Evolutionary conservation across 1,140 invertebrate genomes (phyloP).

Genomic region (Achatina immaculata): DNA sequence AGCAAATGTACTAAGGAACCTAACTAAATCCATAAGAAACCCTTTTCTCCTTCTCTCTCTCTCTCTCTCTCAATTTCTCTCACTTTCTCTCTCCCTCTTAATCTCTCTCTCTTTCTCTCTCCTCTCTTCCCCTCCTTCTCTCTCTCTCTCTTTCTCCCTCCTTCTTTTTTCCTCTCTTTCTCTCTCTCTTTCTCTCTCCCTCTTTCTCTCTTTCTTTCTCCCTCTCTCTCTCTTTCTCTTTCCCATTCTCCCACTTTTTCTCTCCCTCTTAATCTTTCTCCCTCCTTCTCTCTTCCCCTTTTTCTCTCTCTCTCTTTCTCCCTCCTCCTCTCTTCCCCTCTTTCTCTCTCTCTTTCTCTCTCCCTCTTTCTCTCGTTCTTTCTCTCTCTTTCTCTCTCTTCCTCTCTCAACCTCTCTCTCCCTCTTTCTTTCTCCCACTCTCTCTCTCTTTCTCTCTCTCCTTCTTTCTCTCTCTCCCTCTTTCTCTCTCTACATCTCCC

Average conservation of each 20-base stretch:
- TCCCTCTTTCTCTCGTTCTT: not conserved
- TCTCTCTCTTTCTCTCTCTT: conserved; percentile 5
- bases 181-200: conserved; percentile 8
- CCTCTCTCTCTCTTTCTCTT: not conserved
- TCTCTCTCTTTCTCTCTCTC: conserved; percentile 4
- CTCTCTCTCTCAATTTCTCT: no score
- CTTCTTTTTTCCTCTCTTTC: not conserved
- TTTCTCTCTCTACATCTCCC: no score
- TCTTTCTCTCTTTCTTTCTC: conserved; percentile 1
- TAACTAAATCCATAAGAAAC: no score
- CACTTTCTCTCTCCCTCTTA: not conserved
- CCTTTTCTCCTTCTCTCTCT: no score
- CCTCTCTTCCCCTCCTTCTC: not conserved
- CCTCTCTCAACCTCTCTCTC: no score
- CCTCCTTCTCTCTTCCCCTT: not conserved
- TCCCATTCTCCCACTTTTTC: no score
- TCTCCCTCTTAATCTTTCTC: no score
- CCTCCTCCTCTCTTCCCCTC: not conserved
- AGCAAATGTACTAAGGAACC: no score
- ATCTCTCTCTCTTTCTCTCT: conserved; percentile 13
- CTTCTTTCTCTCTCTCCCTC: not conserved
- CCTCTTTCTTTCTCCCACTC: no score
- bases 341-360: conserved; percentile 4
- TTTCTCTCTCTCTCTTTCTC: conserved; percentile 8
- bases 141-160: not conserved